Conservation (phyloP, 2,797 vertebrate genomes). For the Pangasius macronema region DNA sequence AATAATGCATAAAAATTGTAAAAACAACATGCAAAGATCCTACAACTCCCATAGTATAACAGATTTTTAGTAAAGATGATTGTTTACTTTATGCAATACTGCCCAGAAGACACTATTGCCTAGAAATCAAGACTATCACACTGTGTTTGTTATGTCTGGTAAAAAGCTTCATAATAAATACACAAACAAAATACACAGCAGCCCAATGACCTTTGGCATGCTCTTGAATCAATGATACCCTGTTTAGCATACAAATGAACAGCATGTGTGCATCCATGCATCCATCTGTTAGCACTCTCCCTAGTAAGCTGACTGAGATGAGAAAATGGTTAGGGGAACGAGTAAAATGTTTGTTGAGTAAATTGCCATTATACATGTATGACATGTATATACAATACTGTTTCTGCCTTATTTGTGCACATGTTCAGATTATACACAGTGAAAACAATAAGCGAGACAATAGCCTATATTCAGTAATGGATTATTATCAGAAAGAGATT, state of each 20-base stretch:
- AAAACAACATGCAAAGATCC: not conserved
- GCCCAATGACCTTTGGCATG: conserved; percentile 34
- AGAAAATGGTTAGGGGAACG: conserved; percentile 47
- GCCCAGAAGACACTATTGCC: not conserved
- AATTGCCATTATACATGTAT: not conserved
- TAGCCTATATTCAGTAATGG: not conserved
- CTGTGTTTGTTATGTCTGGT: conserved; percentile 13
- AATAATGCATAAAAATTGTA: not conserved
- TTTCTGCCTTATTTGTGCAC: not conserved
- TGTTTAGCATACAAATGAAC: conserved; percentile 46
- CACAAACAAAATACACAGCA: conserved; percentile 28
- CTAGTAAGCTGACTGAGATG: not conserved
- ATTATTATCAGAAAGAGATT: too few relatives aligned
- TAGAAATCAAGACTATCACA: not conserved
- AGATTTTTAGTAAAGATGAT: not conserved
- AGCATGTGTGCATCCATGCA: conserved; percentile 1
- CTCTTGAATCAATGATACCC: conserved; percentile 26
- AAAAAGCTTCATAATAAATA: conserved; percentile 22
- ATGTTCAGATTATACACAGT: not conserved
- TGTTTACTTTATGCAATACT: not conserved
- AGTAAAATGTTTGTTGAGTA: conserved; percentile 58
- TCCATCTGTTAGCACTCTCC: conserved; percentile 12
- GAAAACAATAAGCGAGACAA: not conserved
- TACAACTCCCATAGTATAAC: not conserved
- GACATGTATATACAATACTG: not conserved